These are phyloP conservation scores for Nebria brevicollis DNA, from an alignment of 2,888 invertebrate genomes.

Conservation along the genomic window DNA sequence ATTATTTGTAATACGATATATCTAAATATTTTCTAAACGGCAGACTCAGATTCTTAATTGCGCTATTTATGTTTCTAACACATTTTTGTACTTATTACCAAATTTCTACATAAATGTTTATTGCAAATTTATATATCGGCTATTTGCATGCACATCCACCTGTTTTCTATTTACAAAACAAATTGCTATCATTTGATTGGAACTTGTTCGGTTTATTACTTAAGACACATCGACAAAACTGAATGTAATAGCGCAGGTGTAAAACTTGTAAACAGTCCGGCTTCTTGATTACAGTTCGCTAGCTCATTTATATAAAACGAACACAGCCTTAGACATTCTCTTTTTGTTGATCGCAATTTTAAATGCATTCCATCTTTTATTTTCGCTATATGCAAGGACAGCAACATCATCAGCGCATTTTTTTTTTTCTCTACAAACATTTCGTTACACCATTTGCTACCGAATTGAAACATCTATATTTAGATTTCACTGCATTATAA, in stretches of 20 bases:
- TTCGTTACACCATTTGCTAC: background rate
- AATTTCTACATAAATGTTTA: too few relatives aligned
- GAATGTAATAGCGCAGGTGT: constrained; percentile 4
- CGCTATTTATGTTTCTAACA: too few relatives aligned
- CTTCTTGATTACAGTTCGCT: constrained; percentile 1
- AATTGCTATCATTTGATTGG: background rate
- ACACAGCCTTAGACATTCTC: constrained; percentile 2
- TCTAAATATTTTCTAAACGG: background rate
- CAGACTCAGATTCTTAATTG: too few relatives aligned
- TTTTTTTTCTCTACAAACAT: background rate
- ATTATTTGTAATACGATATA: background rate
- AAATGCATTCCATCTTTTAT: constrained; percentile 8
- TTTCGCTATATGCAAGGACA: constrained; percentile 8
- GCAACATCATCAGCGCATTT: background rate
- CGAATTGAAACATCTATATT: background rate
- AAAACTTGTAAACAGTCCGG: background rate
- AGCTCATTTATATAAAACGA: constrained; percentile 7
- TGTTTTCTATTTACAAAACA: background rate
- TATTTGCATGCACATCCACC: too few relatives aligned
- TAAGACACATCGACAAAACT: background rate
- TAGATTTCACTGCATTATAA: background rate
- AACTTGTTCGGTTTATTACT: background rate
- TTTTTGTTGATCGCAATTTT: constrained; percentile 3
- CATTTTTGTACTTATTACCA: too few relatives aligned
- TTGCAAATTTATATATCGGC: too few relatives aligned